Conservation (phyloP, 2,113 vertebrate genomes). For the Anhinga anhinga region DNA sequence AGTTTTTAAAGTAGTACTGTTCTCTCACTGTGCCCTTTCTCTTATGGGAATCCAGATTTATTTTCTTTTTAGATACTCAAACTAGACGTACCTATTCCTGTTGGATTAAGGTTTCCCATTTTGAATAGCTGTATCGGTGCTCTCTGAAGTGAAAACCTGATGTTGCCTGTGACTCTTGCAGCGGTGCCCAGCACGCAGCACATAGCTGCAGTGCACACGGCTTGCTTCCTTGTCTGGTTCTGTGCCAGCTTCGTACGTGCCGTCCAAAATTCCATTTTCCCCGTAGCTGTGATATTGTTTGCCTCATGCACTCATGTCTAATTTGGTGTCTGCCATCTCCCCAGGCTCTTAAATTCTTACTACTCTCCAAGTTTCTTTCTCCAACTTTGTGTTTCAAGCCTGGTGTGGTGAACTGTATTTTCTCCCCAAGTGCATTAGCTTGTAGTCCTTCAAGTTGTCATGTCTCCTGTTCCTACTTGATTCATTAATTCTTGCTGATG, state of each 20-base stretch:
- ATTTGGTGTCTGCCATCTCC: background rate
- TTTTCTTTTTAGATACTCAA: background rate
- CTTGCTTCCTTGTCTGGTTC: background rate
- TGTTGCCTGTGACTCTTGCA: background rate
- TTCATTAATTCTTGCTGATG: background rate
- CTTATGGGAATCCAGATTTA: background rate
- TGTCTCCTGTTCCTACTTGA: background rate
- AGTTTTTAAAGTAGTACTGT: fast-evolving
- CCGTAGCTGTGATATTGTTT: background rate
- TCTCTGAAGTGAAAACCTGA: background rate
- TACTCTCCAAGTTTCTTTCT: background rate
- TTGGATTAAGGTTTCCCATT: background rate
- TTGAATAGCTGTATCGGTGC: fast-evolving
- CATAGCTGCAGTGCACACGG: background rate
- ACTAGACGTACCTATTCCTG: fast-evolving
- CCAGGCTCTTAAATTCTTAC: background rate
- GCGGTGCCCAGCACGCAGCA: background rate
- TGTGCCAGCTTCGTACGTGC: background rate
- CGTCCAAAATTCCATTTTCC: background rate
- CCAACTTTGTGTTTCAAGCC: background rate
- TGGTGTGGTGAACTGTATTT: background rate
- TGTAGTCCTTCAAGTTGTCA: background rate
- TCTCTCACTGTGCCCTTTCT: fast-evolving
- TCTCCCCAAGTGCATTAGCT: background rate
- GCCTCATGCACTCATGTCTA: background rate